These are phyloP conservation scores for Cremastinae sp. DNA, from an alignment of 2,888 invertebrate species.

Conservation along the genomic window DNA sequence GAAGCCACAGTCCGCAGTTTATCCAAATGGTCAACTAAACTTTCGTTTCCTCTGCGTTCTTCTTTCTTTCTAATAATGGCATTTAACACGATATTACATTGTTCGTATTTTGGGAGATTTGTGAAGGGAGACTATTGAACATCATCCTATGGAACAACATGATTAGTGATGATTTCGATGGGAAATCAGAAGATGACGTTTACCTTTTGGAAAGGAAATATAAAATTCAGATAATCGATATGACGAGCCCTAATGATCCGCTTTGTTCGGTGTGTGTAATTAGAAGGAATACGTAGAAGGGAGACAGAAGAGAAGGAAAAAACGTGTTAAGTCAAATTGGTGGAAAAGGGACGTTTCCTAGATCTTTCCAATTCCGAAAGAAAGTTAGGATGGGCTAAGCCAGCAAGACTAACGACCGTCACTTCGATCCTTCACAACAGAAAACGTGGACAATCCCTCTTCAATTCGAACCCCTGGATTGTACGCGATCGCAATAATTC, in stretches of 20 bases:
- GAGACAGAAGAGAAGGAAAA: constrained; percentile 7
- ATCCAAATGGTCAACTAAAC: constrained; percentile 4
- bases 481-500: constrained; percentile 12
- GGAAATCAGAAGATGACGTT: too few relatives aligned
- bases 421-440: not conserved
- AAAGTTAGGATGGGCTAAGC: constrained; percentile 30
- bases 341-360: constrained; percentile 30
- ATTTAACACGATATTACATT: too few relatives aligned
- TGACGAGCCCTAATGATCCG: constrained; percentile 58
- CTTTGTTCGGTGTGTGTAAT: constrained; percentile 64
- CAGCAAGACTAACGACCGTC: constrained; percentile 32
- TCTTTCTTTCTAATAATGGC: too few relatives aligned
- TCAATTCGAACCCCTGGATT: not conserved
- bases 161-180: too few relatives aligned
- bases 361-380: not conserved
- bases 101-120: too few relatives aligned
- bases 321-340: constrained; percentile 10
- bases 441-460: constrained; percentile 9
- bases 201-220: too few relatives aligned
- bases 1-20: not conserved
- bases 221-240: constrained; percentile 32
- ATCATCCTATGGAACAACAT: too few relatives aligned
- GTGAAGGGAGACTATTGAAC: too few relatives aligned
- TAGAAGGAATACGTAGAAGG: constrained; percentile 38
- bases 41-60: not conserved